Percentiles rank a stretch among this genome's conserved stretches.
phyloP scores from a whole-genome alignment of 64 coral and sea anemone species.

The Stylophora pistillata region DNA sequence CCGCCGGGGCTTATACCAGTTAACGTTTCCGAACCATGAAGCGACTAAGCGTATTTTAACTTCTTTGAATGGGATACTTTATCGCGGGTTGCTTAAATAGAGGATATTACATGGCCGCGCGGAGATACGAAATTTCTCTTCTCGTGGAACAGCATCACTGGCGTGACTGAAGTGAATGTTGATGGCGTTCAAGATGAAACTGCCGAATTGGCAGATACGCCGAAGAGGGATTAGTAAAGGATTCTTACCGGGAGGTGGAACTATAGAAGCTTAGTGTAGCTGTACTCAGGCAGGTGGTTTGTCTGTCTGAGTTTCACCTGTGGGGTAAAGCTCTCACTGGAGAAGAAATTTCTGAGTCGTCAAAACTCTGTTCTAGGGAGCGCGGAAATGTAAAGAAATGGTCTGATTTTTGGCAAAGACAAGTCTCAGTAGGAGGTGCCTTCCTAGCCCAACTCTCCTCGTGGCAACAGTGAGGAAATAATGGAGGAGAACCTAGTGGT shows the following conservation, averaged over 20 bases:
- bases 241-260: not conserved
- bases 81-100: too few relatives aligned
- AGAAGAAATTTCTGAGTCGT: not conserved
- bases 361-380: not conserved
- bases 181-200: not conserved
- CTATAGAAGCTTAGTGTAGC: not conserved
- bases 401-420: not conserved
- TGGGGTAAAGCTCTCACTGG: not conserved
- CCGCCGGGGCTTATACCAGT: too few relatives aligned
- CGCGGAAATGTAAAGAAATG: not conserved
- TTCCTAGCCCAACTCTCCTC: not conserved
- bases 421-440: not conserved
- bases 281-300: not conserved
- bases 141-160: not conserved
- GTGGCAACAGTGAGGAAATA: not conserved
- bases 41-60: too few relatives aligned
- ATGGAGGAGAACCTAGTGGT: not conserved
- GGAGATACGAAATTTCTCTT: too few relatives aligned
- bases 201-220: not conserved
- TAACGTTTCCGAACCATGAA: too few relatives aligned
- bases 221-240: not conserved
- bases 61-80: too few relatives aligned
- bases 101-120: too few relatives aligned
- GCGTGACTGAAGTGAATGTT: not conserved
- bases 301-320: not conserved